These are phyloP conservation scores for Myiagra hebetior DNA, from an alignment of 2,113 vertebrate genomes.

Conservation along the genomic window DNA sequence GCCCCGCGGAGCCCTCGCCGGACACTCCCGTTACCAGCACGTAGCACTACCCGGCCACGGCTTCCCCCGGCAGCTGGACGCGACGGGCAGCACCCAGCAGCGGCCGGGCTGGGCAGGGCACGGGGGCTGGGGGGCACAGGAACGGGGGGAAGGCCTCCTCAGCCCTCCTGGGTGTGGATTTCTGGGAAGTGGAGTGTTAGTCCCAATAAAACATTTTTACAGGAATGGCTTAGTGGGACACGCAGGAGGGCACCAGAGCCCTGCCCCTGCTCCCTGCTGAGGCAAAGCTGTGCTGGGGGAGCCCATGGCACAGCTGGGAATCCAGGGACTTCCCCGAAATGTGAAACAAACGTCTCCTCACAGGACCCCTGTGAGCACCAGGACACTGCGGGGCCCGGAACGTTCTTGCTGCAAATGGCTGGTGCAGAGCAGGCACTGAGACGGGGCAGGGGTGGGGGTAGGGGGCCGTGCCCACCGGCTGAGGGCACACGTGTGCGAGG, in stretches of 20 bases:
- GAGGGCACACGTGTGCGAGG: accelerated
- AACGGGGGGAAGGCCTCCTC: accelerated
- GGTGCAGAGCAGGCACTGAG: not conserved
- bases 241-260: accelerated
- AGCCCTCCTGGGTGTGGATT: not conserved
- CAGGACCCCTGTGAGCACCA: accelerated
- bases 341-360: accelerated
- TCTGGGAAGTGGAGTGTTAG: too few species aligned
- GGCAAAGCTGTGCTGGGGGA: accelerated
- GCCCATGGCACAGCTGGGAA: not conserved
- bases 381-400: not conserved
- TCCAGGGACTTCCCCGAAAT: not conserved
- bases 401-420: accelerated
- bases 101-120: accelerated
- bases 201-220: not conserved
- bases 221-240: too few species aligned
- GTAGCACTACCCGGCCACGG: not conserved
- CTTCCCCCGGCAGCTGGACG: not conserved
- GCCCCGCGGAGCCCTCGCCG: not conserved
- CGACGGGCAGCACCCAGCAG: accelerated
- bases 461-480: not conserved
- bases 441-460: accelerated
- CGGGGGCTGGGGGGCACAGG: too few species aligned
- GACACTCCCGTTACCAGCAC: not conserved
- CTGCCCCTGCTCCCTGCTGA: not conserved